Base-by-base conservation (phyloP, 2,888 invertebrate genomes). In the Osmoderma eremita region DNA sequence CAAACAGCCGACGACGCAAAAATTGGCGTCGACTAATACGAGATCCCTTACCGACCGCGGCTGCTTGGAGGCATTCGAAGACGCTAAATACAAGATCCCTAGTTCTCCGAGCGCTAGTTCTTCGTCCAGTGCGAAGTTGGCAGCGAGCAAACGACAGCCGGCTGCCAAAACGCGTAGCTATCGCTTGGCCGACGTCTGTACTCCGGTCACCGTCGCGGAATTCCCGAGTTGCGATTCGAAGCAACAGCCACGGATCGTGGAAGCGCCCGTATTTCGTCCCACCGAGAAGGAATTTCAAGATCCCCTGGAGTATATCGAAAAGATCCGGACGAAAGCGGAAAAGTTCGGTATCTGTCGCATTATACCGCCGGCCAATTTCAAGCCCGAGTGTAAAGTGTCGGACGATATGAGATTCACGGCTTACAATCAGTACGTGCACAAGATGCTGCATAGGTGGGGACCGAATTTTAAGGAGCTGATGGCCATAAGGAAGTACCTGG, bases 351-450 rank as follows among this genome's bases (percentile, higher is more conserved):
- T 97, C 67, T 97, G 96, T 78, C 88, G 92, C 71, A 92, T 97
- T 22, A 89, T 95, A 18, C 93, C 96, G 2, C 97, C 97, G 0
- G 78, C 85, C 0, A 88, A 85, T 67, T 95, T 94, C 76, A 89
- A 90, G 75, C 91, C 93, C 1, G 91, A 93, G 71, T 95, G 95
- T 76, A 88, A 90, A 73, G 88, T 95, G 0, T 88, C 90, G 10
- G 95, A 96, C 70, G 92, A 93, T 69, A 91, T 94, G 86, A 83
- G 93, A 2, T 97, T 97, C 76, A 91, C 91, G 0, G 93, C 93
- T 0, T 91, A 92, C 71, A 94, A 95, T 81, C 97, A 97, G 78
- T 95, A 95, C 75, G 89, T 97, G 1, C 91, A 95, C 75, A 92
- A 94, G 71, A 89, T 97, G 88, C 86, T 91, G 74, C 88, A 90